phyloP scores from a whole-genome alignment of 2,797 vertebrate species.

The Enteromius mattozi region DNA sequence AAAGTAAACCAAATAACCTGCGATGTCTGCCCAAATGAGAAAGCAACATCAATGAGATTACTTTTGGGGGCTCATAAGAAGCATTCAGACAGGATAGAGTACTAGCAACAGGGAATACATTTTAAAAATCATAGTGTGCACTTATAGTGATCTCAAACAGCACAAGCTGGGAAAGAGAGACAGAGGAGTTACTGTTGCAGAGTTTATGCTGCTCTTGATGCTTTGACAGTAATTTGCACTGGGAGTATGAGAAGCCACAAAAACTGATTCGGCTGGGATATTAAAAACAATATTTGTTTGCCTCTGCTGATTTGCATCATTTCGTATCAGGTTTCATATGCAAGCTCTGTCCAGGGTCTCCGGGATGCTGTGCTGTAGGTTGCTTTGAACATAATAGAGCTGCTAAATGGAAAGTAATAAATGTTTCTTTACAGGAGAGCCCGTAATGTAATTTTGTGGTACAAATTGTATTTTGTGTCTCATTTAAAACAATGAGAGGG shows the following conservation, averaged over 20 bases:
- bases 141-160: not conserved
- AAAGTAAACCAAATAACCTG: not conserved
- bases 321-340: not conserved
- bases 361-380: not conserved
- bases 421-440: slow-evolving; percentile 13
- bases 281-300: not conserved
- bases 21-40: not conserved
- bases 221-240: not conserved
- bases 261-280: not conserved
- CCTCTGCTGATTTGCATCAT: slow-evolving; percentile 1
- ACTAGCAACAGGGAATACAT: not conserved
- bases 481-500: slow-evolving; percentile 2
- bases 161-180: not conserved
- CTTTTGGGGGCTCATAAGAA: not conserved
- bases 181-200: not conserved
- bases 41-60: no score
- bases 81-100: not conserved
- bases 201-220: not conserved
- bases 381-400: not conserved
- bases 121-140: not conserved
- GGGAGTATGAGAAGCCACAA: not conserved
- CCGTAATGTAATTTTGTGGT: slow-evolving; percentile 11
- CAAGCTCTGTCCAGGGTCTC: not conserved
- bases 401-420: slow-evolving; percentile 1
- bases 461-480: not conserved